Base-by-base conservation (phyloP, 2,797 vertebrate species). In the Notoglanidium macrostoma region DNA sequence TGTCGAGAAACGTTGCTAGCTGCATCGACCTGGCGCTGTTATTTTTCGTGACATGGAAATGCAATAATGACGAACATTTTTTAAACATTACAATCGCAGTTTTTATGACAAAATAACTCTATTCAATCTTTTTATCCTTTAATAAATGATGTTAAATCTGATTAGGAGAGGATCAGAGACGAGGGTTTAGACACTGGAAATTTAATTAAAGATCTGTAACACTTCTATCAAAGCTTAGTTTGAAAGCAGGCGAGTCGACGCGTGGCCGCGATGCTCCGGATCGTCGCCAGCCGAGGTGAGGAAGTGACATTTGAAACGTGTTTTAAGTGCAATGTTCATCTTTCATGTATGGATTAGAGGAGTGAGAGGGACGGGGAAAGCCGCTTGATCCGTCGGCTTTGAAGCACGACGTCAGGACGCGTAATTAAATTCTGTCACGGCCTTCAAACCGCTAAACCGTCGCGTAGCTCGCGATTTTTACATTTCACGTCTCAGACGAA, bases 301-400 rank as follows among this genome's bases (percentile, higher is more conserved):
- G 15, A 74, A 74, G 26, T 74, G 72, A 51, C 46, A n/a, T 74
- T 74, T 74, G 17, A 74, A 29, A 51, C 5, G 2, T 74, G 46
- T 74, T 74, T 49, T 51, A 74, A 49, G 46, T n/a, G 72, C 26
- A 54, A 19, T 77, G 26, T 77, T 54, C 49, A 9, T 54, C 26
- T 77, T 77, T 54, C 49, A 77, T 77, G 74, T 29, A 3, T 77
- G 23, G 49, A 54, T 77, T 29, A 77, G 74, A 29, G 73, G 73
- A 51, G 23, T n/a, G 10, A 70, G 68, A 40, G 70, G 70, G 46
- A 73, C 70, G 0, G 49, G 17, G 74, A 77, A 54, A 15, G 46
- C 74, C 0, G 26, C 29, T 54, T 54, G 74, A 54, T 17, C 49
- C 1, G 15, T 77, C 74, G 10, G 74, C 14, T 54, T 77, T 77